Evolutionary conservation across 2,888 invertebrate species (phyloP).

Genomic region (Tenodera sinensis): DNA sequence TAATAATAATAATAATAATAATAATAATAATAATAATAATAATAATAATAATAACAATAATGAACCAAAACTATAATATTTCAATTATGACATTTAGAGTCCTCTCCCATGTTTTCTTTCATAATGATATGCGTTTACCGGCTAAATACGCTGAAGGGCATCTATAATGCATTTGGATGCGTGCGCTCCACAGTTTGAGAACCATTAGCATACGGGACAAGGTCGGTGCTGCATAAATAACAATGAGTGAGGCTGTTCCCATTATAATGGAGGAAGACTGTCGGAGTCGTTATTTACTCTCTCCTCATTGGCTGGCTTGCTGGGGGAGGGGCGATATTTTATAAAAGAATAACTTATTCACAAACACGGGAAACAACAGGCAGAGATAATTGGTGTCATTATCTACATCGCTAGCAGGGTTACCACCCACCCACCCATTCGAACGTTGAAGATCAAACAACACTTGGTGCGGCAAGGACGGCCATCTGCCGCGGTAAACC

Average conservation of each 20-base stretch:
- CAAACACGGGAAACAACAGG: constrained; percentile 12
- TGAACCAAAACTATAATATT: too few species aligned
- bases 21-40: too few species aligned
- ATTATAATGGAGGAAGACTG: not conserved
- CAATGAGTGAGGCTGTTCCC: not conserved
- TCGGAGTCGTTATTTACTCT: not conserved
- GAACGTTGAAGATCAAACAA: not conserved
- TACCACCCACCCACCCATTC: constrained; percentile 12
- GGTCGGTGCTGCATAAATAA: not conserved
- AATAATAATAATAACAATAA: too few species aligned
- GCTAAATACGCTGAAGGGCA: not conserved
- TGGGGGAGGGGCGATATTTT: not conserved
- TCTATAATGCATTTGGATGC: not conserved
- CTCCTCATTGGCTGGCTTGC: not conserved
- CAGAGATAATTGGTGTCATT: constrained; percentile 20
- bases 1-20: too few species aligned
- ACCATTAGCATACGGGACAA: not conserved
- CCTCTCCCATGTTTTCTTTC: too few species aligned
- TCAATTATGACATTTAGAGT: too few species aligned
- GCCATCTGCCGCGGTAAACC: not conserved
- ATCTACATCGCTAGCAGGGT: constrained; percentile 6
- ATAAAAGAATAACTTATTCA: constrained; percentile 12
- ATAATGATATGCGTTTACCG: too few species aligned
- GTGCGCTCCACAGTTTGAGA: not conserved
- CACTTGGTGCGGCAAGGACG: not conserved